These are phyloP conservation scores for Sarotherodon lohbergeri DNA, from an alignment of 2,113 vertebrate species.

Conservation along the genomic window DNA sequence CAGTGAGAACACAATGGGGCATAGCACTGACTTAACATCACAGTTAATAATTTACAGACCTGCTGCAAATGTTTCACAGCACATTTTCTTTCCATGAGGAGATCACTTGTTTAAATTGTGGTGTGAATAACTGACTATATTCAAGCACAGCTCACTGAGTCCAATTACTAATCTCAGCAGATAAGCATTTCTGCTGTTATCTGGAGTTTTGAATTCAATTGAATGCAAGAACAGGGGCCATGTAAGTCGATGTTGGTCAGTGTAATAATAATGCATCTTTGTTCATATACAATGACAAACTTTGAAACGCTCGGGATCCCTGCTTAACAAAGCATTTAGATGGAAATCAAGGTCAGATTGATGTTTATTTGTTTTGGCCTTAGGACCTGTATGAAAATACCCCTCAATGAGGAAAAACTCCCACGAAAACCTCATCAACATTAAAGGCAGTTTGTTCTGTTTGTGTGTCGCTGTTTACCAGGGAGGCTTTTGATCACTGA, in stretches of 20 bases:
- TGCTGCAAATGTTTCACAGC: conserved; percentile 28
- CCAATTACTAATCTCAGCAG: neutral
- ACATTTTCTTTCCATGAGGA: conserved; percentile 15
- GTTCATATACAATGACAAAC: neutral
- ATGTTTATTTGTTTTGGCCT: neutral
- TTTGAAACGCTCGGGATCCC: neutral
- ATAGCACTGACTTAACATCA: conserved; percentile 21
- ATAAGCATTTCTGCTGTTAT: neutral
- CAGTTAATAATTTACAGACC: conserved; percentile 37
- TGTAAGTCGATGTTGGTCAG: neutral
- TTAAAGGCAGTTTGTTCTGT: neutral
- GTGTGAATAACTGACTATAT: neutral
- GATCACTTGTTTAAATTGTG: neutral
- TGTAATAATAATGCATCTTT: neutral
- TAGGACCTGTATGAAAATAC: neutral
- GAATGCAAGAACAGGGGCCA: neutral
- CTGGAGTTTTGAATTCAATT: neutral
- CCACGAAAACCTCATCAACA: neutral
- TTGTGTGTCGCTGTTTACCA: neutral
- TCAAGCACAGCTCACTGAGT: neutral
- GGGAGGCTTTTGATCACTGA: conserved; percentile 16
- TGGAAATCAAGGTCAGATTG: neutral
- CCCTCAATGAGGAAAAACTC: neutral
- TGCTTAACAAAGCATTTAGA: neutral
- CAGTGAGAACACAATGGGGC: neutral